Evolutionary conservation across 2,888 invertebrate genomes (phyloP).

Genomic region (Erynnis tages): DNA sequence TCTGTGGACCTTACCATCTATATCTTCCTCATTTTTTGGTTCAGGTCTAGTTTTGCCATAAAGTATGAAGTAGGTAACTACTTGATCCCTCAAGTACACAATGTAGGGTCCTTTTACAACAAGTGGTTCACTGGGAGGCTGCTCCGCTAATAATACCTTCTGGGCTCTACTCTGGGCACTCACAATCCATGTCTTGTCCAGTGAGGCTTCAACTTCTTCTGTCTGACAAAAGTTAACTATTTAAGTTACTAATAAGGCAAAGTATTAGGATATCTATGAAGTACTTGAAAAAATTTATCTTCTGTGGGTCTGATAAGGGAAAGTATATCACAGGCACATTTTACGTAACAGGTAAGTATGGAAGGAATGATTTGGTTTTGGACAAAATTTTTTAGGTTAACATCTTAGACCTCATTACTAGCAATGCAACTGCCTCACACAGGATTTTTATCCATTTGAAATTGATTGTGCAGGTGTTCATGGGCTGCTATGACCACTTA

Average conservation of each 20-base stretch:
- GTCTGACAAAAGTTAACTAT: conserved; percentile 73
- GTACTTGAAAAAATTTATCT: too few relatives aligned
- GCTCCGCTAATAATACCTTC: conserved; percentile 84
- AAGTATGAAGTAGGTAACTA: conserved; percentile 92
- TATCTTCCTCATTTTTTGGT: conserved; percentile 73
- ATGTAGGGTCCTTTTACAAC: conserved; percentile 92
- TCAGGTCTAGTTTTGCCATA: conserved; percentile 83
- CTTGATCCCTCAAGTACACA: conserved; percentile 88
- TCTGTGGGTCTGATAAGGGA: too few relatives aligned
- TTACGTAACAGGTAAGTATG: too few relatives aligned
- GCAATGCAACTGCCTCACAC: too few relatives aligned
- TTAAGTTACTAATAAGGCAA: not conserved
- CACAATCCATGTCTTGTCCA: conserved; percentile 96
- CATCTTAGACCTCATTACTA: too few relatives aligned
- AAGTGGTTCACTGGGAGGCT: conserved; percentile 81
- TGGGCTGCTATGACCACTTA: too few relatives aligned
- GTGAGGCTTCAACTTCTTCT: conserved; percentile 85
- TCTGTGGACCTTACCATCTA: conserved; percentile 86
- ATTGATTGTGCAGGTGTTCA: too few relatives aligned
- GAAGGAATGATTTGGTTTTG: too few relatives aligned
- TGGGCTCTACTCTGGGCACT: conserved; percentile 92
- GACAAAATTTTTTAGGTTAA: too few relatives aligned
- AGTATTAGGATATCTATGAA: not conserved
- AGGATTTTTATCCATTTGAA: too few relatives aligned
- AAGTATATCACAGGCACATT: too few relatives aligned